phyloP scores from a whole-genome alignment of 2,888 invertebrate genomes.

The Dexiosoma caninum region DNA sequence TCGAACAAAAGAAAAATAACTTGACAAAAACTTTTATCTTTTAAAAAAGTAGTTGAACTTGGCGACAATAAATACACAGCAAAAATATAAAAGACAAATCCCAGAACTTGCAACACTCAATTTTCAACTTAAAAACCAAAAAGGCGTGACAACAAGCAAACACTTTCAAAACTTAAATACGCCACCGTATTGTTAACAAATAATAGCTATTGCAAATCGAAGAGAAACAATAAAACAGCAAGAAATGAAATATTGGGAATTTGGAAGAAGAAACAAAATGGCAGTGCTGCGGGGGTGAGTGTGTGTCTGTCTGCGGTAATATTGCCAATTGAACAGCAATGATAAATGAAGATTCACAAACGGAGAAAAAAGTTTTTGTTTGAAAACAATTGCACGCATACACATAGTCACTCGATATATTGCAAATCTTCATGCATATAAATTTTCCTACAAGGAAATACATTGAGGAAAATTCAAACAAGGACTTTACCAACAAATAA shows the following conservation, averaged over 20 bases:
- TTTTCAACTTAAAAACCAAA: conserved; percentile 18
- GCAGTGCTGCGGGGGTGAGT: background rate
- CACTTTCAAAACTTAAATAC: conserved; percentile 39
- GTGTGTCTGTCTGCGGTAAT: background rate
- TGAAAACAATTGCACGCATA: background rate
- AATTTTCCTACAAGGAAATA: too few relatives aligned
- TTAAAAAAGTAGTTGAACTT: conserved; percentile 30
- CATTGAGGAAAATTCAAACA: too few relatives aligned
- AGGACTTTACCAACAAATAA: too few relatives aligned
- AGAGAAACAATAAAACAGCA: conserved; percentile 9
- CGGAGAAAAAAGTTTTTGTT: conserved; percentile 17
- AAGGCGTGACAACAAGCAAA: conserved; percentile 52
- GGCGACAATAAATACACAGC: conserved; percentile 48
- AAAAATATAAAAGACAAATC: background rate
- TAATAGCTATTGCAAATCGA: conserved; percentile 31
- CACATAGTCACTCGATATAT: too few relatives aligned
- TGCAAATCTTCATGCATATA: too few relatives aligned
- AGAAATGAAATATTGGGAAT: conserved; percentile 47
- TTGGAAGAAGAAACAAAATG: background rate
- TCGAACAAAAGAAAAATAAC: background rate
- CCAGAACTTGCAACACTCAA: background rate
- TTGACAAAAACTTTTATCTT: conserved; percentile 1
- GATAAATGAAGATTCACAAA: conserved; percentile 12
- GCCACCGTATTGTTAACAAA: conserved; percentile 49
- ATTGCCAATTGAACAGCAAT: conserved; percentile 40